phyloP scores from a whole-genome alignment of 1,140 invertebrate species.

The Phenacoccus solenopsis region DNA sequence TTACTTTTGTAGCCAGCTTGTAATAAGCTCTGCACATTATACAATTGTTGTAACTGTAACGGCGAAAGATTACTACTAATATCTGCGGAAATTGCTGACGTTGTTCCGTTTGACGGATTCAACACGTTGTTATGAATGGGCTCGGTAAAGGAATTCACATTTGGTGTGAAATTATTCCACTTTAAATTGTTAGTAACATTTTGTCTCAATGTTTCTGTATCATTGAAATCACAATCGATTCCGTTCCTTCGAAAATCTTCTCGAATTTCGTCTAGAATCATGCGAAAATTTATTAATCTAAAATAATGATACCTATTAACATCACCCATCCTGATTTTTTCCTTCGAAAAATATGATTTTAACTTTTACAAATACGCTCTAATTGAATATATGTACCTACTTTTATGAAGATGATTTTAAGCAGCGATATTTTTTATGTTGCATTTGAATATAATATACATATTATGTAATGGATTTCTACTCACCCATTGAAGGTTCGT shows the following conservation, averaged over 20 bases:
- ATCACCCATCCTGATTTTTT: neutral
- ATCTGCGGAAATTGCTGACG: neutral
- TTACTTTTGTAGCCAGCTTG: neutral
- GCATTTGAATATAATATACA: neutral
- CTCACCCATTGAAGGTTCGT: slow-evolving; percentile 9
- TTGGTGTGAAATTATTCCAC: neutral
- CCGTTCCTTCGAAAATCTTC: slow-evolving; percentile 12
- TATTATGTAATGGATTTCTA: neutral
- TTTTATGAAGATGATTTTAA: neutral
- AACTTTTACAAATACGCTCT: neutral
- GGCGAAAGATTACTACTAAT: neutral
- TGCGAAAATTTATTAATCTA: neutral
- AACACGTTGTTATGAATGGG: neutral
- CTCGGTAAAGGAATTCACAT: neutral
- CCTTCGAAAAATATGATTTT: neutral
- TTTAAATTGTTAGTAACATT: neutral
- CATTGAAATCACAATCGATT: neutral
- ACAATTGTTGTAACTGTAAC: neutral
- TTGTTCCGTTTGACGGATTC: neutral
- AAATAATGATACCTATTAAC: neutral
- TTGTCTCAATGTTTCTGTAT: neutral
- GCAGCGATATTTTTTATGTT: neutral
- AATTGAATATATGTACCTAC: neutral
- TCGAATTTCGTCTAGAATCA: slow-evolving; percentile 4
- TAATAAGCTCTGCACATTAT: neutral